Conservation (phyloP, 2,888 invertebrate genomes). For the Cordilura impudica region DNA sequence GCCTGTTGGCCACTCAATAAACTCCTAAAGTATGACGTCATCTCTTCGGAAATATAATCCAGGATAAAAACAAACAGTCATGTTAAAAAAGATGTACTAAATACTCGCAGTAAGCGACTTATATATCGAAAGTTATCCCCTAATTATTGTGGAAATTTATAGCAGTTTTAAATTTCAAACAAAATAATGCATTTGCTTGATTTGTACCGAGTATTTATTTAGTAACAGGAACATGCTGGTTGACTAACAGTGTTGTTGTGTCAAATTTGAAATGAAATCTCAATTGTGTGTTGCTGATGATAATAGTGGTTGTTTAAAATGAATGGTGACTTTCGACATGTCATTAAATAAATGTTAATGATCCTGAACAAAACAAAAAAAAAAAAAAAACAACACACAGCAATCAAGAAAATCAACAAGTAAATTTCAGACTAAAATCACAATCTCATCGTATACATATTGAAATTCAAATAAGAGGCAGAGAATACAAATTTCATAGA, state of each 20-base stretch:
- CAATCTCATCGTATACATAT: too few relatives aligned
- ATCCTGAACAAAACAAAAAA: slow-evolving; percentile 47
- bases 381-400: neutral
- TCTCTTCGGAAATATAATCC: too few relatives aligned
- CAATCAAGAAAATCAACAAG: slow-evolving; percentile 33
- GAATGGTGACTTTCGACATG: slow-evolving; percentile 36
- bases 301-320: neutral
- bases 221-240: slow-evolving; percentile 39
- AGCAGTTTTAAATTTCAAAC: slow-evolving; percentile 29
- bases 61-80: neutral
- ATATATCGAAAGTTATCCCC: neutral
- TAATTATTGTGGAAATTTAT: neutral
- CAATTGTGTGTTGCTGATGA: slow-evolving; percentile 11
- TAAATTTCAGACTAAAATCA: slow-evolving; percentile 37
- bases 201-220: neutral
- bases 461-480: slow-evolving; percentile 39
- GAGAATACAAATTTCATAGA: neutral
- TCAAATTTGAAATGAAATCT: slow-evolving; percentile 41
- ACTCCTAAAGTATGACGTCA: too few relatives aligned
- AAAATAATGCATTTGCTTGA: slow-evolving; percentile 11
- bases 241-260: neutral
- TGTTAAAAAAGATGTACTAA: neutral
- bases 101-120: too few relatives aligned
- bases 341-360: slow-evolving; percentile 59
- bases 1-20: too few relatives aligned